A percentile compares a stretch with the other conserved stretches of the same genome.
Evolutionary conservation across 2,888 invertebrate species (phyloP).

Genomic region (Sinhomidia bicolor): DNA sequence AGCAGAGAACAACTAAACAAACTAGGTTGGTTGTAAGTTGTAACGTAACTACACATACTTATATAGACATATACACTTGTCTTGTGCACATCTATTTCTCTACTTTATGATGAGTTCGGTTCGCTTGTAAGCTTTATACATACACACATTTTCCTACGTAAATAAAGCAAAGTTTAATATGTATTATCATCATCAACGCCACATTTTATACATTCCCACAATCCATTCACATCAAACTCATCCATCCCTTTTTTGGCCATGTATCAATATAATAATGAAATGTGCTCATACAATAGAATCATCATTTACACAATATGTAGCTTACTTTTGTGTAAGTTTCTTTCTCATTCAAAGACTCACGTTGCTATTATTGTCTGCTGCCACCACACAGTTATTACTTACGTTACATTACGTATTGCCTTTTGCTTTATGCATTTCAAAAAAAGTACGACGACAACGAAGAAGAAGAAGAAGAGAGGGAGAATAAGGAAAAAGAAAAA

Average conservation of each 20-base stretch:
- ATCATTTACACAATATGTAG: conserved; percentile 69
- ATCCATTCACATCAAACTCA: conserved; percentile 58
- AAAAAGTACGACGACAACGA: conserved; percentile 31
- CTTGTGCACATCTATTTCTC: not conserved
- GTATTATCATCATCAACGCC: conserved; percentile 13
- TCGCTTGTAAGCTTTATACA: not conserved
- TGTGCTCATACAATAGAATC: conserved; percentile 71
- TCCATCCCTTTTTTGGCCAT: conserved; percentile 71
- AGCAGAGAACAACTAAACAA: not conserved
- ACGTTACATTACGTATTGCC: conserved; percentile 74
- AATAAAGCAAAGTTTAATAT: not conserved
- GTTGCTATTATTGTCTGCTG: conserved; percentile 66
- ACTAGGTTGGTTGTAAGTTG: not conserved
- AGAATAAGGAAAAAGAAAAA: conserved; percentile 43
- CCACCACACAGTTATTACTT: conserved; percentile 71
- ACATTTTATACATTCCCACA: conserved; percentile 21
- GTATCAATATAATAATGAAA: conserved; percentile 73
- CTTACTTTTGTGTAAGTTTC: conserved; percentile 55
- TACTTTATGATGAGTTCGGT: not conserved
- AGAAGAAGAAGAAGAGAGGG: conserved; percentile 34
- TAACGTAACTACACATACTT: no score
- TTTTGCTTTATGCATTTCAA: conserved; percentile 69
- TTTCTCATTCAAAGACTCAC: conserved; percentile 66
- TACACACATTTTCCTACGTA: not conserved
- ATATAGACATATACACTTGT: no score